Evolutionary conservation across 2,113 vertebrate species (phyloP).

Genomic region (Noctilio leporinus): DNA sequence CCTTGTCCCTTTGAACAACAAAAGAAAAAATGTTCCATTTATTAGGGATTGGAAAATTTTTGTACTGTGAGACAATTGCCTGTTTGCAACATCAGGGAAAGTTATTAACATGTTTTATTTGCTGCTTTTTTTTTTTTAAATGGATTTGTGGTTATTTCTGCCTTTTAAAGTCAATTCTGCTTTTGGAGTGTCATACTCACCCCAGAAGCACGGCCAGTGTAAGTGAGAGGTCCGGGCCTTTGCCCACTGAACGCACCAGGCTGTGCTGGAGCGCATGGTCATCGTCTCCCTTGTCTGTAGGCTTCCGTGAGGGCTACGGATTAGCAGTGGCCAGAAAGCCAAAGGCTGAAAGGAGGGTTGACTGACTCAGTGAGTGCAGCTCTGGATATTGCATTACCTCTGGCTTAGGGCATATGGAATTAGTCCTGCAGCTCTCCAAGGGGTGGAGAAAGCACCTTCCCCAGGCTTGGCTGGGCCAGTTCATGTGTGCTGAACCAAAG

Average conservation of each 20-base stretch:
- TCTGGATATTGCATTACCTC: slow-evolving; percentile 69
- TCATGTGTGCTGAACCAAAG: slow-evolving; percentile 71
- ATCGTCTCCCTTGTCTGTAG: slow-evolving; percentile 70
- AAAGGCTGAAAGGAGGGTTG: slow-evolving; percentile 76
- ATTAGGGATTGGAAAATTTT: slow-evolving; percentile 70
- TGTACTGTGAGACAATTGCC: slow-evolving; percentile 52
- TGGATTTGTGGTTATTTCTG: slow-evolving; percentile 21
- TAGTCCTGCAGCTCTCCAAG: slow-evolving; percentile 71
- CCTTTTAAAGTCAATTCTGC: slow-evolving; percentile 8
- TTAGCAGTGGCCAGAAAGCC: slow-evolving; percentile 66
- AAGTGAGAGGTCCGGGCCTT: background rate
- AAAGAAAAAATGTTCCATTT: slow-evolving; percentile 61
- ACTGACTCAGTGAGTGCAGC: slow-evolving; percentile 76
- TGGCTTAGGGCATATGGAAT: slow-evolving; percentile 74
- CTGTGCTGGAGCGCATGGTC: slow-evolving; percentile 52
- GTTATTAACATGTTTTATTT: slow-evolving; percentile 67
- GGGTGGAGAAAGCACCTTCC: slow-evolving; percentile 69
- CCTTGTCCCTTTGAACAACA: slow-evolving; percentile 73
- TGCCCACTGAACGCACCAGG: accelerated
- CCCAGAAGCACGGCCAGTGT: accelerated
- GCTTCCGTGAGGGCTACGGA: slow-evolving; percentile 70
- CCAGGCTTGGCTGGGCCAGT: slow-evolving; percentile 60
- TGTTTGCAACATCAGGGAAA: slow-evolving; percentile 62
- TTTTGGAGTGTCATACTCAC: background rate
- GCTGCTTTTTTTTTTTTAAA: slow-evolving; percentile 37